These are phyloP conservation scores for Diorhabda elongata DNA, from an alignment of 1,140 invertebrate genomes.

Conservation along the genomic window DNA sequence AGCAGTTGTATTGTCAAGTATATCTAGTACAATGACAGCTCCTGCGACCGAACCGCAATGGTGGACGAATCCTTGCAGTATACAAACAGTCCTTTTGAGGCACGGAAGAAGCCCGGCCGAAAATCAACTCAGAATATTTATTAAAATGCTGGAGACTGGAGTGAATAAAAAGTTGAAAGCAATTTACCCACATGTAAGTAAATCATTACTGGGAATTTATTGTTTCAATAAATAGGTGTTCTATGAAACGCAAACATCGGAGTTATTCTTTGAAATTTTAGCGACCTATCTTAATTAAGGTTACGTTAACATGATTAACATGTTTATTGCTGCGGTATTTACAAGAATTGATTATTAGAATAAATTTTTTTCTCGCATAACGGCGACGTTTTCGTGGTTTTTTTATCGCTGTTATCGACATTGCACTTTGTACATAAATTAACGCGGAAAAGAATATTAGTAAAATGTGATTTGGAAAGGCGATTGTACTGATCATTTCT, in stretches of 20 bases:
- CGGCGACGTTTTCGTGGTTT: too few relatives aligned
- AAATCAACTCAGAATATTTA: conserved; percentile 18
- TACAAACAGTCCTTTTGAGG: conserved; percentile 12
- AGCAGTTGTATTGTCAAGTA: conserved; percentile 19
- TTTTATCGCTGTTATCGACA: too few relatives aligned
- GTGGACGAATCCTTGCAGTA: conserved; percentile 29
- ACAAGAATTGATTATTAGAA: neutral
- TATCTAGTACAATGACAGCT: conserved; percentile 13
- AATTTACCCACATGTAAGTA: neutral
- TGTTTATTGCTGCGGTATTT: neutral
- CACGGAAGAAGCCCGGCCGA: conserved; percentile 30
- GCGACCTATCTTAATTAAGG: neutral
- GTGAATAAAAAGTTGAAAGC: neutral
- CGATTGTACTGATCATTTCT: neutral
- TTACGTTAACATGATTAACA: neutral
- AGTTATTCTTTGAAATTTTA: conserved; percentile 3
- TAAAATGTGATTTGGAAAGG: too few relatives aligned
- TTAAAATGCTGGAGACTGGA: neutral
- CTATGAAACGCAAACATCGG: neutral
- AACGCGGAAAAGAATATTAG: too few relatives aligned
- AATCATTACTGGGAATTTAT: neutral
- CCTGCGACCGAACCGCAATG: conserved; percentile 15
- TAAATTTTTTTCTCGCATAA: neutral
- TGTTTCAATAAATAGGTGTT: neutral
- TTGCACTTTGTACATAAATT: too few relatives aligned